Conservation (phyloP, 2,888 invertebrate genomes). For the Drosophila multiciliata region DNA sequence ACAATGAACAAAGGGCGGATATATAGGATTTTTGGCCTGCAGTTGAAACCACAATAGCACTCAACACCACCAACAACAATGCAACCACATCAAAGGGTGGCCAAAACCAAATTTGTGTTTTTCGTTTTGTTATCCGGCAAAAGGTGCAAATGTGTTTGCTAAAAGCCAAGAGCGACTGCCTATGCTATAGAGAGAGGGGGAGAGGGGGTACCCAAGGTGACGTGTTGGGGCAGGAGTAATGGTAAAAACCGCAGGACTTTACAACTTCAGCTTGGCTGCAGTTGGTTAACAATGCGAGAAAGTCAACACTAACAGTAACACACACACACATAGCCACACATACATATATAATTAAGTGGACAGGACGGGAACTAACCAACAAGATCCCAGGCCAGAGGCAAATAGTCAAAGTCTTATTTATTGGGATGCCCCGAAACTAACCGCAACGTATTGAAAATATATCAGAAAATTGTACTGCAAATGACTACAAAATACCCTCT, state of each 20-base stretch:
- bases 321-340: not conserved
- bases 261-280: constrained; percentile 30
- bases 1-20: constrained; percentile 15
- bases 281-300: constrained; percentile 29
- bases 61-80: constrained; percentile 32
- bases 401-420: constrained; percentile 3
- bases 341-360: constrained; percentile 39
- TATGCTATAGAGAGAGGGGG: constrained; percentile 12
- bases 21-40: constrained; percentile 22
- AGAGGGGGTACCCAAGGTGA: constrained; percentile 25
- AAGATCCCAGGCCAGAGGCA: not conserved
- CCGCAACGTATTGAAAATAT: not conserved
- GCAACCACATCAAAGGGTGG: constrained; percentile 54
- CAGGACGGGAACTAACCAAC: constrained; percentile 3
- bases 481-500: not conserved
- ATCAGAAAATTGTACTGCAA: not conserved
- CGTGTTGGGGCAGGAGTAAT: constrained; percentile 18
- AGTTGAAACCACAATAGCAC: constrained; percentile 36
- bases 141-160: constrained; percentile 52
- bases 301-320: constrained; percentile 17
- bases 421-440: not conserved
- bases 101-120: constrained; percentile 37
- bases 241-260: constrained; percentile 37
- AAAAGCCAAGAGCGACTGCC: constrained; percentile 34
- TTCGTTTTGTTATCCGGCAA: constrained; percentile 35